phyloP scores from a whole-genome alignment of 2,113 vertebrate species.

The Neopipo cinnamomea region DNA sequence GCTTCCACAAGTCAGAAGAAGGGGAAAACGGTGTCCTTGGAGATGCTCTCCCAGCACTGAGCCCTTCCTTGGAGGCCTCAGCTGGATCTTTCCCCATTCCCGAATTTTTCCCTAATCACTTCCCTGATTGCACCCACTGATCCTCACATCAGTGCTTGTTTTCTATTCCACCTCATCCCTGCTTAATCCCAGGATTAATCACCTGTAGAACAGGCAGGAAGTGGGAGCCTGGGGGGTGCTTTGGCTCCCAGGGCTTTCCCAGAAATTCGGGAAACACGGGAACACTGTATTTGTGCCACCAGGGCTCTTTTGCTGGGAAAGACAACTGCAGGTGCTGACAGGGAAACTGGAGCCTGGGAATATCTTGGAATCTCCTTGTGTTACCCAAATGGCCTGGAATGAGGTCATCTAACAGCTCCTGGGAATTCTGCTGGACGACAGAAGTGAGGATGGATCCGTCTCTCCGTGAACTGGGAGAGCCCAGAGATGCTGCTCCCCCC shows the following conservation, averaged over 20 bases:
- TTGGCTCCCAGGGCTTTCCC: not conserved
- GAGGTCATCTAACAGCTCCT: accelerated
- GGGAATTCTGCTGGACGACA: not conserved
- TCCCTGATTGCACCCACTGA: not conserved
- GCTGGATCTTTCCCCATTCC: not conserved
- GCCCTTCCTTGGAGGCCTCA: not conserved
- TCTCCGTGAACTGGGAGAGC: not conserved
- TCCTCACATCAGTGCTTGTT: not conserved
- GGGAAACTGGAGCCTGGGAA: not conserved
- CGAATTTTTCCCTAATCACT: not conserved
- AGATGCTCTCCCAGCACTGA: not conserved
- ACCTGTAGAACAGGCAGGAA: accelerated
- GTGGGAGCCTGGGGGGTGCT: not conserved
- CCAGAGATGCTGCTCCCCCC: not conserved
- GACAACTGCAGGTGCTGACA: not conserved
- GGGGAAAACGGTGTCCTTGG: accelerated
- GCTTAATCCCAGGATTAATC: not conserved
- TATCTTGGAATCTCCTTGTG: not conserved
- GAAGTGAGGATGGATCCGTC: accelerated
- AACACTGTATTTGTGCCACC: not conserved
- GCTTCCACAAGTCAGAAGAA: not conserved
- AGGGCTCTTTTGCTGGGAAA: not conserved
- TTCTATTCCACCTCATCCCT: not conserved
- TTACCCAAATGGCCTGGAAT: not conserved
- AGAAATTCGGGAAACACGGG: not conserved